These are phyloP conservation scores for Athene cunicularia DNA, from an alignment of 2,113 vertebrate species.

Conservation along the genomic window DNA sequence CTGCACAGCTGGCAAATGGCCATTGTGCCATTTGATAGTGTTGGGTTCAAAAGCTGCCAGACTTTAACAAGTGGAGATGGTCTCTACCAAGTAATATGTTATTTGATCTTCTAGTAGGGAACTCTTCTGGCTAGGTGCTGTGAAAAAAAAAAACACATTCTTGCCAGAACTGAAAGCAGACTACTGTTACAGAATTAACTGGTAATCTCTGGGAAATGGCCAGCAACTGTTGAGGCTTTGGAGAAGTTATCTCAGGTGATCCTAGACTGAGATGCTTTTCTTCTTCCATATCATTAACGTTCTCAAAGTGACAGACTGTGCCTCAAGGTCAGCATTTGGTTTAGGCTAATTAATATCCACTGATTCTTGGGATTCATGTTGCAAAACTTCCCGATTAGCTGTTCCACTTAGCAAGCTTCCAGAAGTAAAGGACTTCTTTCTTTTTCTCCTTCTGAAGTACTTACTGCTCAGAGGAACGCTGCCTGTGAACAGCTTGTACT, in stretches of 20 bases:
- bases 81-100: neutral
- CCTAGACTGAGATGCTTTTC: neutral
- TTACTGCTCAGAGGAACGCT: neutral
- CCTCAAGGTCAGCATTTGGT: neutral
- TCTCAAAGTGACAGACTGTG: neutral
- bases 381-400: conserved; percentile 1
- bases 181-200: neutral
- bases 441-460: neutral
- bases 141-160: neutral
- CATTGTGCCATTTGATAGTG: neutral
- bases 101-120: neutral
- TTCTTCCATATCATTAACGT: neutral
- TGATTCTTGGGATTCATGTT: neutral
- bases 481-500: neutral
- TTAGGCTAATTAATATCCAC: neutral
- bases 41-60: neutral
- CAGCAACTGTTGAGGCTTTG: neutral
- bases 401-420: neutral
- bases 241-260: neutral
- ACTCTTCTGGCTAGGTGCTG: neutral
- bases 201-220: neutral
- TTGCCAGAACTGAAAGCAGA: neutral
- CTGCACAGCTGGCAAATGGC: neutral
- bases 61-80: neutral
- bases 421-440: neutral